These are phyloP conservation scores for Periphyllus acericola DNA, from an alignment of 2,888 invertebrate species.

Conservation along the genomic window DNA sequence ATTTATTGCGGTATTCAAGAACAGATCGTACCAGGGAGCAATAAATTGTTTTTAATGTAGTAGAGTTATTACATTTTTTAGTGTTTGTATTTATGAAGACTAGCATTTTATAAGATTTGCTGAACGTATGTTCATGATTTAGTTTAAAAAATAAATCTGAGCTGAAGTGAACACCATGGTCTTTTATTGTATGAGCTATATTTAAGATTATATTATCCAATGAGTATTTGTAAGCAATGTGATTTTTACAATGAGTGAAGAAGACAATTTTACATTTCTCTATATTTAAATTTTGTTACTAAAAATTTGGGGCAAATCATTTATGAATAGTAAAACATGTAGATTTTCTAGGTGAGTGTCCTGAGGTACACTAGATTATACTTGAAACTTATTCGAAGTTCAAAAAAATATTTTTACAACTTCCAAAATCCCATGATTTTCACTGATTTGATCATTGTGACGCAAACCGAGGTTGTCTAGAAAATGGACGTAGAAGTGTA, in stretches of 20 bases:
- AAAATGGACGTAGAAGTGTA: too few relatives aligned
- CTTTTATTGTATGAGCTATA: neutral
- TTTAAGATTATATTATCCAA: slow-evolving; percentile 14
- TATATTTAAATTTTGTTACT: too few relatives aligned
- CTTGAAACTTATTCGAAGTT: too few relatives aligned
- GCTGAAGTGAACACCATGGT: slow-evolving; percentile 11
- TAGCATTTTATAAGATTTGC: slow-evolving; percentile 19
- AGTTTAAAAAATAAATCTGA: slow-evolving; percentile 24
- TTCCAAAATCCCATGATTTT: too few relatives aligned
- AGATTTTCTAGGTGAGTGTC: too few relatives aligned
- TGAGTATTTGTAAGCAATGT: neutral
- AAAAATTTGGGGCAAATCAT: too few relatives aligned
- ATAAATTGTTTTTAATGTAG: slow-evolving; percentile 28
- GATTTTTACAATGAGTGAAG: neutral
- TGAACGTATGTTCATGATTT: slow-evolving; percentile 11
- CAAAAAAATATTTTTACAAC: too few relatives aligned
- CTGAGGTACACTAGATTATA: too few relatives aligned
- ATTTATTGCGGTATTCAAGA: neutral
- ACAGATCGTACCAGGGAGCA: slow-evolving; percentile 9
- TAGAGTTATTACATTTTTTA: neutral
- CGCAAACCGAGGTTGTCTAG: too few relatives aligned
- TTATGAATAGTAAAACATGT: too few relatives aligned
- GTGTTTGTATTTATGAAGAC: slow-evolving; percentile 21
- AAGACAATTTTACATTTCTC: neutral
- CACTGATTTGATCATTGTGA: too few relatives aligned